Conservation (phyloP, 1,140 invertebrate species). For the Pseudomyrmex gracilis region DNA sequence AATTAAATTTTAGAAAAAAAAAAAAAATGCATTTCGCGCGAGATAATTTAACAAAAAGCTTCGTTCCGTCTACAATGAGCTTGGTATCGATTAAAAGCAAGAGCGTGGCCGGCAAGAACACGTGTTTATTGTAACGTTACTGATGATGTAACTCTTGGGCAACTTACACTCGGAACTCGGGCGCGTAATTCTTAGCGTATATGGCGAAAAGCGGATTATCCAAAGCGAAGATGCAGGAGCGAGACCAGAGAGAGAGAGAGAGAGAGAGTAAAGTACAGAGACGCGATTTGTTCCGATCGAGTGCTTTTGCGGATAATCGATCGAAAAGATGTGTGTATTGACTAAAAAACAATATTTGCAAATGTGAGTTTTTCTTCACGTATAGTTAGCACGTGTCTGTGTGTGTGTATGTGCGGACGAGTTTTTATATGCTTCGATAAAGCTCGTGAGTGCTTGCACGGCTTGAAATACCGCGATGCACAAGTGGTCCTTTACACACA, state of each 20-base stretch:
- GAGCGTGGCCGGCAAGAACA: too few species aligned
- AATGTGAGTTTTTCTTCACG: constrained; percentile 45
- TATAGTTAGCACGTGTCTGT: constrained; percentile 7
- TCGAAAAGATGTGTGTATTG: constrained; percentile 50
- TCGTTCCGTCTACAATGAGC: too few species aligned
- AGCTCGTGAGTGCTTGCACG: constrained; percentile 35
- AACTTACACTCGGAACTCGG: constrained; percentile 29
- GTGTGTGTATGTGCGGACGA: constrained; percentile 21
- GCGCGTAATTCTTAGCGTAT: constrained; percentile 41
- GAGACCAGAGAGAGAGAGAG: not conserved
- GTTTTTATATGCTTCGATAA: constrained; percentile 51
- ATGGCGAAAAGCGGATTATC: constrained; percentile 46
- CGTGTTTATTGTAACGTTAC: constrained; percentile 16
- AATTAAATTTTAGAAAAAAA: too few species aligned
- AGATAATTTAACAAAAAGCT: too few species aligned
- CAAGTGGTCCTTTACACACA: constrained; percentile 20
- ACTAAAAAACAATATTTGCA: constrained; percentile 40
- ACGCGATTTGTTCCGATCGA: constrained; percentile 46
- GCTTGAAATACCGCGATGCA: constrained; percentile 33
- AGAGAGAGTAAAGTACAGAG: not conserved
- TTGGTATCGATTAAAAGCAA: too few species aligned
- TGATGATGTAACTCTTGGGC: constrained; percentile 43
- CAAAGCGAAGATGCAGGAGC: constrained; percentile 20
- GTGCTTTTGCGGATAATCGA: constrained; percentile 59
- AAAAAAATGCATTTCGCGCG: too few species aligned